A percentile compares a stretch with the other conserved stretches of the same genome.
phyloP scores from a whole-genome alignment of 2,888 invertebrate species.

The Hydropsyche betteni region DNA sequence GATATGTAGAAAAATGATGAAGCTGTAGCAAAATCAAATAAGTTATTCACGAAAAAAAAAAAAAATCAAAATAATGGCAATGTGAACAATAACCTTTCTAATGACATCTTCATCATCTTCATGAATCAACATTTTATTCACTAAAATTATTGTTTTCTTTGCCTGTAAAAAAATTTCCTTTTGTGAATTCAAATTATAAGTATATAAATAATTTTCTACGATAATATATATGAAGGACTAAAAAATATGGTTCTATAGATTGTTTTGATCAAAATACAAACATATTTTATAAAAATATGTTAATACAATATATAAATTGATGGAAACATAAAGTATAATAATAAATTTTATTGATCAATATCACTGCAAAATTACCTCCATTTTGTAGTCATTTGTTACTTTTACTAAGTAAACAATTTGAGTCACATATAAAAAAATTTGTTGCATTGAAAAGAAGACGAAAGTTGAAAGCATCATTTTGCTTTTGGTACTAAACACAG shows the following conservation, averaged over 20 bases:
- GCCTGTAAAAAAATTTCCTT: slow-evolving; percentile 11
- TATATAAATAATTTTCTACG: background rate
- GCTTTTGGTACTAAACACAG: too few species aligned
- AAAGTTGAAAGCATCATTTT: background rate
- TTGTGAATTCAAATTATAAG: background rate
- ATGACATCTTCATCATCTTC: slow-evolving; percentile 23
- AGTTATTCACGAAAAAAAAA: background rate
- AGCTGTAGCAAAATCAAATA: slow-evolving; percentile 25
- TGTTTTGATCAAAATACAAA: too few species aligned
- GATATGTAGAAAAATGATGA: slow-evolving; percentile 35
- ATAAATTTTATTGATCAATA: too few species aligned
- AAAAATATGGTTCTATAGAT: too few species aligned
- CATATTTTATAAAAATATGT: too few species aligned
- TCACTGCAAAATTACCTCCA: too few species aligned
- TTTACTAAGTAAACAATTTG: background rate
- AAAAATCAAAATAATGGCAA: too few species aligned
- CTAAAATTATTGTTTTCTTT: slow-evolving; percentile 25
- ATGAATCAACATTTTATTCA: slow-evolving; percentile 35
- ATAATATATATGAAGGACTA: background rate
- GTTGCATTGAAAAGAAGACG: slow-evolving; percentile 13
- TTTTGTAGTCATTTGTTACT: too few species aligned
- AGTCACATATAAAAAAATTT: background rate
- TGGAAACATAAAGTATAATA: too few species aligned
- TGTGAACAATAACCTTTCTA: background rate
- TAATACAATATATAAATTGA: too few species aligned